These are phyloP conservation scores for Hypocryptadius cinnamomeus DNA, from an alignment of 2,113 vertebrate genomes.

Conservation along the genomic window DNA sequence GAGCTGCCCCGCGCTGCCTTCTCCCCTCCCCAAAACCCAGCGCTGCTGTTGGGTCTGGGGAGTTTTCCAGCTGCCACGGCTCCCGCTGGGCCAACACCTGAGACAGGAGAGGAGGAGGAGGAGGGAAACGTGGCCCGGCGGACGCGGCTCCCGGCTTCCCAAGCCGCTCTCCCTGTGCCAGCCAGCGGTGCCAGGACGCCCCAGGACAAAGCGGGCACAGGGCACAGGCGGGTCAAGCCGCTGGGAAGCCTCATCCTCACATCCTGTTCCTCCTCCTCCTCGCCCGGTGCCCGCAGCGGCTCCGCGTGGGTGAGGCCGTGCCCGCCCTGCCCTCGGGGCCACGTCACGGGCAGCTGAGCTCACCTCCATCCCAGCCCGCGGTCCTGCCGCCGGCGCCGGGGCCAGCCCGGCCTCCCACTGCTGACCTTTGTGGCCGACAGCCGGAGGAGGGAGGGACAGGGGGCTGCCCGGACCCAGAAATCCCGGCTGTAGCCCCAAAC, in stretches of 20 bases:
- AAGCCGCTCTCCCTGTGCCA: neutral
- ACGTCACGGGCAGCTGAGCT: slow-evolving; percentile 33
- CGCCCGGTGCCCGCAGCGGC: neutral
- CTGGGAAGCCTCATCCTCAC: neutral
- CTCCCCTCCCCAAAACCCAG: neutral
- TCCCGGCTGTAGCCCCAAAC: neutral
- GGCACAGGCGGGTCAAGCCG: neutral
- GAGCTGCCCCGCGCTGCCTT: neutral
- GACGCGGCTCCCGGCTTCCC: neutral
- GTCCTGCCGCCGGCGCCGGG: too few relatives aligned
- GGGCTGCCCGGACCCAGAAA: neutral
- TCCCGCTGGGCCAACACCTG: neutral
- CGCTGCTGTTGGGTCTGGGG: neutral
- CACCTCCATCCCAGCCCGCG: neutral
- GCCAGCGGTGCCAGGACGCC: neutral
- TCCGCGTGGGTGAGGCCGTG: neutral
- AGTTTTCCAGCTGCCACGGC: neutral
- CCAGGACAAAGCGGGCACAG: neutral
- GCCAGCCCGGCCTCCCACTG: neutral
- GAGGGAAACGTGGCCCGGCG: neutral
- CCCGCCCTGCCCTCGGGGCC: neutral
- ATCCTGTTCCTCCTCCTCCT: neutral
- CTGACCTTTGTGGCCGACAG: slow-evolving; percentile 1
- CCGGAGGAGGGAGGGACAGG: neutral
- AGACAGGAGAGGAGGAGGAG: neutral